Evolutionary conservation across 2,888 invertebrate species (phyloP).

Genomic region (Pocota personata): DNA sequence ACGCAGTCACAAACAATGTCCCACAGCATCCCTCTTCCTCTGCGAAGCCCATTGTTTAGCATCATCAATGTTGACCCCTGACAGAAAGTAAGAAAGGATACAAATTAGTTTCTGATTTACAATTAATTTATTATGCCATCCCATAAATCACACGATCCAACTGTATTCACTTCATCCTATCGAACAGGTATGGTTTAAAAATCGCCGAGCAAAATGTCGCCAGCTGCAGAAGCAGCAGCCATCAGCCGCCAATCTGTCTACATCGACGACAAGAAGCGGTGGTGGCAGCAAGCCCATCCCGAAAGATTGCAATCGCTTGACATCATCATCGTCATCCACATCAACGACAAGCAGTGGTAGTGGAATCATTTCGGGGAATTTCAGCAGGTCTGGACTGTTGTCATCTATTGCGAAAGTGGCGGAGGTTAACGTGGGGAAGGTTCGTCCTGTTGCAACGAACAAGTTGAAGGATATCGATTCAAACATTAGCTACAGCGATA

Average conservation of each 20-base stretch:
- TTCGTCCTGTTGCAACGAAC: conserved; percentile 72
- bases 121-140: conserved; percentile 55
- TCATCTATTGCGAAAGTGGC: conserved; percentile 48
- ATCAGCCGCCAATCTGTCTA: conserved; percentile 62
- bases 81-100: conserved; percentile 33
- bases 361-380: conserved; percentile 56
- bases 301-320: conserved; percentile 70
- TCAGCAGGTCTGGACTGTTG: conserved; percentile 51
- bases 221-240: conserved; percentile 87
- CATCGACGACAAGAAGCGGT: conserved; percentile 54
- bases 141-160: conserved; percentile 70
- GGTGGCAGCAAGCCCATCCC: conserved; percentile 51
- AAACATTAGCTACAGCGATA: conserved; percentile 49
- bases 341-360: conserved; percentile 34
- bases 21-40: conserved; percentile 38
- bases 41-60: conserved; percentile 44
- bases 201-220: conserved; percentile 95
- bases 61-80: conserved; percentile 58
- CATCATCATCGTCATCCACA: conserved; percentile 63
- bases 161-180: neutral
- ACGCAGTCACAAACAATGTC: conserved; percentile 67
- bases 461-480: conserved; percentile 67
- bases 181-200: conserved; percentile 97
- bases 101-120: conserved; percentile 48
- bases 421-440: conserved; percentile 62